Base-by-base conservation (phyloP, 2,113 vertebrate genomes). In the Clarias macrocephalus region DNA sequence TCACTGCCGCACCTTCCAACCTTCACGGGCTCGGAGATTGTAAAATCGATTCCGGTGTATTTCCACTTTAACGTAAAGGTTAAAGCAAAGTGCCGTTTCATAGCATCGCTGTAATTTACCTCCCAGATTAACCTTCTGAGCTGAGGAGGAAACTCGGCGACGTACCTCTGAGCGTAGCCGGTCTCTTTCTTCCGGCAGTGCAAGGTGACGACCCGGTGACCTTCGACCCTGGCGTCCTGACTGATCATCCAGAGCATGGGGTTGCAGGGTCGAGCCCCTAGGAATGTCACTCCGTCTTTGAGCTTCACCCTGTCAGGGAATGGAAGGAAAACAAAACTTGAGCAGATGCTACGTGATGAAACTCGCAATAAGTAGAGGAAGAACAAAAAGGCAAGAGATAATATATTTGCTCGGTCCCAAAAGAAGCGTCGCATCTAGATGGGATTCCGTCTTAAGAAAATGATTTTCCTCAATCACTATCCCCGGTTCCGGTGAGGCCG, bases 241-340 rank as follows among this genome's bases (percentile, higher is more conserved):
- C 93, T 95, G 48, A 99, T 93, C 42, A 98, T 97, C 98, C 98
- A 99, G 60, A 94, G 28, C 30, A 94, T 91, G 0, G 98, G 96
- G 93, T 95, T 97, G 94, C 95, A 97, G 93, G 96, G 95, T 85
- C 97, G 93, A 0, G 97, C 95, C 0, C 96, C 95, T 0, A 96
- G 87, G 72, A 99, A 92, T 0, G 91, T 96, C 92, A 99, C 93
- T 0, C 97, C 97, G 87, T 96, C 96, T 94, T 97, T 96, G 93
- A 98, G 95, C 93, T 98, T 98, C 9, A 97, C 97, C 94, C 98
- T 99, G 91, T 12, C 3, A 84, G 33, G 19, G 18, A 60, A 23
- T 84, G 18, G 68, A 37, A 84, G n/a, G 37, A 2, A 84, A 9
- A 80, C 0, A 73, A 48, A 72, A 13, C 60, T 28, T 25, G 37